A percentile compares a stretch with the other conserved stretches of the same genome.
Evolutionary conservation across 1,140 invertebrate genomes (phyloP).

Genomic region (Berghia stephanieae): DNA sequence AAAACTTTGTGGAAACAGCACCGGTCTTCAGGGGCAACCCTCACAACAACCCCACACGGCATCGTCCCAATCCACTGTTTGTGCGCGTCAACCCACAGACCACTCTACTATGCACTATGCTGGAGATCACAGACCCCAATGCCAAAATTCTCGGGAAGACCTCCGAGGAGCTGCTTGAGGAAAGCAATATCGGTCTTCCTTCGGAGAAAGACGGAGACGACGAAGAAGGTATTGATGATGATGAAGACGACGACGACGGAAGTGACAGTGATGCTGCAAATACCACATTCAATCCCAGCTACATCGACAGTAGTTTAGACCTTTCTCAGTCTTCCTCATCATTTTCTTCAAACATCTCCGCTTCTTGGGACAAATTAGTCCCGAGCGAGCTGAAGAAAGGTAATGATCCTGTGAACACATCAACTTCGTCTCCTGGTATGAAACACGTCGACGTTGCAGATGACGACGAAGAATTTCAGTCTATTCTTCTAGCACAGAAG

Average conservation of each 20-base stretch:
- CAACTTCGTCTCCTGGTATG: too few relatives aligned
- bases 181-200: neutral
- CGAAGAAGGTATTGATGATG: constrained; percentile 30
- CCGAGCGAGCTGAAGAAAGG: too few relatives aligned
- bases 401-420: too few relatives aligned
- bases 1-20: constrained; percentile 81
- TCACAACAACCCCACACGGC: neutral
- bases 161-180: constrained; percentile 29
- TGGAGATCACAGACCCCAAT: constrained; percentile 82
- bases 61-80: constrained; percentile 13
- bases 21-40: constrained; percentile 50
- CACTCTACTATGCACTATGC: constrained; percentile 79
- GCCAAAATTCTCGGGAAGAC: constrained; percentile 57
- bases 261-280: constrained; percentile 42
- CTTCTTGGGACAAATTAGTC: constrained; percentile 28
- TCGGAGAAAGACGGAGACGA: constrained; percentile 24
- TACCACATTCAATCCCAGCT: constrained; percentile 35
- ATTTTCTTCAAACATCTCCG: neutral
- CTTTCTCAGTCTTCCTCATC: constrained; percentile 14
- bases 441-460: constrained; percentile 17
- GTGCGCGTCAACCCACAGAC: constrained; percentile 81
- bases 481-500: constrained; percentile 34
- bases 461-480: constrained; percentile 31
- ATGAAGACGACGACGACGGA: constrained; percentile 39
- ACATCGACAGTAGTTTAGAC: constrained; percentile 36